These are phyloP conservation scores for Melanogrammus aeglefinus DNA, from an alignment of 2,797 vertebrate species.

Conservation along the genomic window DNA sequence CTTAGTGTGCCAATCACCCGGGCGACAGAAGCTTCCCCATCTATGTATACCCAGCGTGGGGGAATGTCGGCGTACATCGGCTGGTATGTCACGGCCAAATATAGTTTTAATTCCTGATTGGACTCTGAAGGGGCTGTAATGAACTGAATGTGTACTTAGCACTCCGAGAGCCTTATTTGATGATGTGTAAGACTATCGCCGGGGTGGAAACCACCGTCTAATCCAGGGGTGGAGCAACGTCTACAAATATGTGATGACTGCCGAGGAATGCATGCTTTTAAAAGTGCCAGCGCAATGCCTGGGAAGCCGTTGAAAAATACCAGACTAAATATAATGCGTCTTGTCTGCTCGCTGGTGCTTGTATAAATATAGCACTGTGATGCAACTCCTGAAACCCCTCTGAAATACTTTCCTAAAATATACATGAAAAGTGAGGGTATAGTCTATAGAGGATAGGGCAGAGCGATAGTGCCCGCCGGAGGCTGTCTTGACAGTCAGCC, in stretches of 20 bases:
- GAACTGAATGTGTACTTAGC: constrained; percentile 24
- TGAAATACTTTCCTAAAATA: constrained; percentile 70
- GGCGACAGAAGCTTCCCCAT: constrained; percentile 40
- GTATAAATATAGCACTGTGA: constrained; percentile 43
- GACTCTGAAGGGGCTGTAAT: constrained; percentile 35
- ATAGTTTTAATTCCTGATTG: constrained; percentile 56
- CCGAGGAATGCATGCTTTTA: constrained; percentile 32
- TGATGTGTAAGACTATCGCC: constrained; percentile 13
- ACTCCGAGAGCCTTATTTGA: constrained; percentile 18
- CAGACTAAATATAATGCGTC: constrained; percentile 69
- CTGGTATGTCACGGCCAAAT: constrained; percentile 4
- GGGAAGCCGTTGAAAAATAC: constrained; percentile 43
- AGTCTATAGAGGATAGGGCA: constrained; percentile 47
- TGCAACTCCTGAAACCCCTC: constrained; percentile 65
- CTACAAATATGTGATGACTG: constrained; percentile 10
- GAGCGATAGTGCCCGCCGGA: background rate
- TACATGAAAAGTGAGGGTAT: constrained; percentile 64
- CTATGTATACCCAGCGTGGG: constrained; percentile 67
- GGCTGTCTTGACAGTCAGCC: constrained; percentile 18
- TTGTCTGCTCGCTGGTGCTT: constrained; percentile 53
- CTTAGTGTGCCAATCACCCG: background rate
- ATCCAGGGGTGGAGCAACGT: constrained; percentile 2
- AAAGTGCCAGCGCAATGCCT: constrained; percentile 12
- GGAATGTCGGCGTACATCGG: constrained; percentile 56
- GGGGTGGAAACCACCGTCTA: background rate